Conservation (phyloP, 1,140 invertebrate species). For the Patella vulgata region DNA sequence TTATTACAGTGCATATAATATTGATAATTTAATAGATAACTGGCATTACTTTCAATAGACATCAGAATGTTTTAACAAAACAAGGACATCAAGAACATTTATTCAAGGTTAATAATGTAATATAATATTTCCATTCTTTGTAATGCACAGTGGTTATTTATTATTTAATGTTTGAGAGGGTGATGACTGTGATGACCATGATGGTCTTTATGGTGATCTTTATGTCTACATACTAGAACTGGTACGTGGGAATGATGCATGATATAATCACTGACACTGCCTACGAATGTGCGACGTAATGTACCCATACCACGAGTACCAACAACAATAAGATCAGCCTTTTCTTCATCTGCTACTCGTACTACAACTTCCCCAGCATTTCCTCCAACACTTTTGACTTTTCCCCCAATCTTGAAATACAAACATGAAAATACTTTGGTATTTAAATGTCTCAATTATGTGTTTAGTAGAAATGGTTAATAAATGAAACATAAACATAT, state of each 20-base stretch:
- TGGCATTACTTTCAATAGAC: no score
- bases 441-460: no score
- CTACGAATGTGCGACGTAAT: constrained; percentile 56
- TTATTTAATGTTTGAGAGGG: background rate
- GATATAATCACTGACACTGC: constrained; percentile 62
- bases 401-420: constrained; percentile 53
- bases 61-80: no score
- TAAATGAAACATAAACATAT: no score
- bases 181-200: constrained; percentile 1
- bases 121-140: no score
- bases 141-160: no score
- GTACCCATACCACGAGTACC: constrained; percentile 60
- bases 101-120: no score
- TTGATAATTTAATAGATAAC: no score
- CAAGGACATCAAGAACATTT: no score
- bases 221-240: constrained; percentile 49
- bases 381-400: constrained; percentile 57
- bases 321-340: constrained; percentile 53
- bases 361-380: constrained; percentile 55
- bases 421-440: background rate
- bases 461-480: no score
- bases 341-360: constrained; percentile 57
- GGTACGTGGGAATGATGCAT: constrained; percentile 60
- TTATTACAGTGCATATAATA: no score
- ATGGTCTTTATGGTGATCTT: constrained; percentile 30